phyloP scores from a whole-genome alignment of 2,113 vertebrate species.

The Neofelis nebulosa region DNA sequence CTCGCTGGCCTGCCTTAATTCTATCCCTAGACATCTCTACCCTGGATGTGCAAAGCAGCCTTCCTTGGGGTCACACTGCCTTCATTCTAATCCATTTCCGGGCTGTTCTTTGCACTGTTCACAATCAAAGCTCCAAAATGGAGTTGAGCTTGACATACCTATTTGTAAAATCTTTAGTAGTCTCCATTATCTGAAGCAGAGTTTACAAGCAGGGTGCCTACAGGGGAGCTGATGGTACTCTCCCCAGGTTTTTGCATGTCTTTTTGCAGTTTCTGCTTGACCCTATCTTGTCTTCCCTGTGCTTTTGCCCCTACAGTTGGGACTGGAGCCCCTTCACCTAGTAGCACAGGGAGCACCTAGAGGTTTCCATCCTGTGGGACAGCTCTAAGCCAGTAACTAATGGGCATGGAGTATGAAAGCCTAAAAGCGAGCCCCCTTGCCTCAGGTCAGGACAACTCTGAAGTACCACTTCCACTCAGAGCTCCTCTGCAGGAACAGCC shows the following conservation, averaged over 20 bases:
- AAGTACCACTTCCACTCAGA: not conserved
- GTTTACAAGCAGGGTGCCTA: accelerated
- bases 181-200: not conserved
- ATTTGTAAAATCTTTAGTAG: not conserved
- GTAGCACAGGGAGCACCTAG: too few species aligned
- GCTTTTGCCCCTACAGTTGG: not conserved
- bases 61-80: not conserved
- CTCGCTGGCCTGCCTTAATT: not conserved
- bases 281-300: not conserved
- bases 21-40: accelerated
- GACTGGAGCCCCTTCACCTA: not conserved
- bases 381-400: not conserved
- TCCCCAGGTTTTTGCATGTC: not conserved
- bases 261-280: not conserved
- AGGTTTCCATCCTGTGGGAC: not conserved
- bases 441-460: not conserved
- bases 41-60: not conserved
- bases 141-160: not conserved
- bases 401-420: too few species aligned
- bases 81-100: not conserved
- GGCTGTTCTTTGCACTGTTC: not conserved
- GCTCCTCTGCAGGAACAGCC: too few species aligned
- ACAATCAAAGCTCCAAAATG: not conserved
- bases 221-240: too few species aligned
- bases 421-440: not conserved